A percentile compares a stretch with the other conserved stretches of the same genome.
Conservation (phyloP, 2,113 vertebrate genomes). For the Hippocampus mohnikei region DNA sequence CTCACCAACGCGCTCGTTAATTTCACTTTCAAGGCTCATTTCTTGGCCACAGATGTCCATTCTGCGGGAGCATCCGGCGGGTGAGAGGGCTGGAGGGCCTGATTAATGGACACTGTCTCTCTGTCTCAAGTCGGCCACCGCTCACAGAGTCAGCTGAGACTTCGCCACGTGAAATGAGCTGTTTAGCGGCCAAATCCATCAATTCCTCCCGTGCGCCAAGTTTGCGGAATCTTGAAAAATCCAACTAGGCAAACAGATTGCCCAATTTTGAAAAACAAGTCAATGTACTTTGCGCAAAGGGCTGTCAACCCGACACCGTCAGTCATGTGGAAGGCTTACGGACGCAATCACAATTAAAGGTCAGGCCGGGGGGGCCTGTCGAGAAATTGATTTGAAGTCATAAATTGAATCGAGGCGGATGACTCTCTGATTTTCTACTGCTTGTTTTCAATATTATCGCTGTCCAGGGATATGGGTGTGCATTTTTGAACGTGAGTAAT, state of each 20-base stretch:
- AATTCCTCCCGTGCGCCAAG: constrained; percentile 46
- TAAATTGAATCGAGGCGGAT: constrained; percentile 36
- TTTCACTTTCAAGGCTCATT: constrained; percentile 71
- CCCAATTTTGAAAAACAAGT: constrained; percentile 19
- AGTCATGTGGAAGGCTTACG: constrained; percentile 25
- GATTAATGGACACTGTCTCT: constrained; percentile 60
- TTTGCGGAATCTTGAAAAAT: constrained; percentile 45
- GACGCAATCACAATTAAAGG: constrained; percentile 29
- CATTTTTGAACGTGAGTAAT: not conserved
- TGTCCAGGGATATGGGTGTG: too few relatives aligned
- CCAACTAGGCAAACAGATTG: constrained; percentile 22
- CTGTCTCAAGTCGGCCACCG: constrained; percentile 50
- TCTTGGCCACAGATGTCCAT: constrained; percentile 51
- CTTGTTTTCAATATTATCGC: not conserved
- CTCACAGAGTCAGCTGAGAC: constrained; percentile 55
- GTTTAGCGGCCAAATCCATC: constrained; percentile 53
- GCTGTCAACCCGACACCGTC: constrained; percentile 24
- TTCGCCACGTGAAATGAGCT: constrained; percentile 53
- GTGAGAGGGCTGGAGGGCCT: constrained; percentile 29
- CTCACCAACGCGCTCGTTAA: constrained; percentile 63
- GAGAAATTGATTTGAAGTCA: constrained; percentile 40
- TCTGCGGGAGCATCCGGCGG: constrained; percentile 35
- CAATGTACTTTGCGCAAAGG: constrained; percentile 7
- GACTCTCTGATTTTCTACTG: constrained; percentile 20
- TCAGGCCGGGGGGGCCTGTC: constrained; percentile 30